Base-by-base conservation (phyloP, 2,113 vertebrate genomes). In the Paraplagusia blochii region DNA sequence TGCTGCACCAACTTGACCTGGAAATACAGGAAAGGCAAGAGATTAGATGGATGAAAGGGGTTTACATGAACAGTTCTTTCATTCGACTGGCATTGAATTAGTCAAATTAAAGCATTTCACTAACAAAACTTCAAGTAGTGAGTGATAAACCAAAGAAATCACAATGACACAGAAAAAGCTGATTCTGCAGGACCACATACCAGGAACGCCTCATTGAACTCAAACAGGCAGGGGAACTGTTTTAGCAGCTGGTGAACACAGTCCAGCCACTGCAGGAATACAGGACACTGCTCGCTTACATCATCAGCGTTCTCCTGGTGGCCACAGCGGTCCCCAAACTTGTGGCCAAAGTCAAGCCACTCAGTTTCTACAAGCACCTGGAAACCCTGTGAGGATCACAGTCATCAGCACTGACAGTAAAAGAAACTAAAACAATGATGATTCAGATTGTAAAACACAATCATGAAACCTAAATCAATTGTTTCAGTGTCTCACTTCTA, bases 1-100 rank as follows among this genome's bases (percentile, higher is more conserved):
- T 99, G 96, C 85, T 99, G 97, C 53, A 97, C 96, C 88, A 99
- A 77, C 88, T 99, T 99, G 68, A 99, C 96, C 97, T 99, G 82
- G 35, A 66, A 5, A 22, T n/a, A 48, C 3, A 17, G 8, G 58
- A 36, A 38, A 55, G 0, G 1, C n/a, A n/a, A 38, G 4, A 40
- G 3, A 6, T 29, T 29, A 29, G n/a, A n/a, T n/a, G n/a, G n/a
- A n/a, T n/a, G n/a, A n/a, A 29, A 29, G 22, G 22, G 6, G 22
- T 29, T 29, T 29, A 29, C 6, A 29, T 29, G 22, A 29, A 29
- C 22, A 29, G 22, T 29, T 29, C 22, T n/a, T n/a, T n/a, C n/a
- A n/a, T n/a, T n/a, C n/a, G n/a, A n/a, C n/a, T n/a, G n/a, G n/a
- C n/a, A n/a, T n/a, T n/a, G n/a, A n/a, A n/a, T n/a, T n/a, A n/a